Evolutionary conservation across 2,113 vertebrate genomes (phyloP).

Genomic region (Dryoscopus gambensis): DNA sequence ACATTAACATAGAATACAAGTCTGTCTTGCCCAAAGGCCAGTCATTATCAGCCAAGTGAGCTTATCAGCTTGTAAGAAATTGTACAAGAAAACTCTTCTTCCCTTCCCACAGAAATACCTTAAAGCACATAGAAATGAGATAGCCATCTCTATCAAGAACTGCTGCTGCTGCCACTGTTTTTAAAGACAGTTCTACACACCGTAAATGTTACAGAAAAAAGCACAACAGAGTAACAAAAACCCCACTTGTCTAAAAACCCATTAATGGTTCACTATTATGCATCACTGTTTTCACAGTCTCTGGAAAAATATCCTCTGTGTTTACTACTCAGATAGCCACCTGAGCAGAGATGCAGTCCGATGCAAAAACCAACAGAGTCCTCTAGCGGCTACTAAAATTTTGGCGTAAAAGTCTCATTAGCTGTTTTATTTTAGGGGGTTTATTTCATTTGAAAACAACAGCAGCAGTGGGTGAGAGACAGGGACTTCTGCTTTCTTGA

Average conservation of each 20-base stretch:
- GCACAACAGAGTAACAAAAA: neutral
- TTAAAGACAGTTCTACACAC: neutral
- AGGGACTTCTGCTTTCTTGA: neutral
- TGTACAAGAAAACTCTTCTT: neutral
- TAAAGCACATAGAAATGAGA: neutral
- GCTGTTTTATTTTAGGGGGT: neutral
- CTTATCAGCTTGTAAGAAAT: neutral
- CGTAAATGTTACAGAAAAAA: neutral
- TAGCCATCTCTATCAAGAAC: neutral
- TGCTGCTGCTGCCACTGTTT: neutral
- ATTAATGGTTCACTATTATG: neutral
- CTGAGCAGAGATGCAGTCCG: neutral
- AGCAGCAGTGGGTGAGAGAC: neutral
- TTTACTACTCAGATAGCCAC: neutral
- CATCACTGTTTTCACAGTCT: neutral
- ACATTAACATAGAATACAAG: slow-evolving; percentile 10
- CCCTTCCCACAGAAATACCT: neutral
- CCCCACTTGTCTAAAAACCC: neutral
- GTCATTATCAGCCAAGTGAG: neutral
- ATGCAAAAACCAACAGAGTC: slow-evolving; percentile 44
- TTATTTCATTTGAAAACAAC: neutral
- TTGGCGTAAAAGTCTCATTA: neutral
- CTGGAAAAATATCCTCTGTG: neutral
- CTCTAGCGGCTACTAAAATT: slow-evolving; percentile 50
- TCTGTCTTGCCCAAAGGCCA: neutral